Evolutionary conservation across 2,797 vertebrate genomes (phyloP), one percentile per base, ranked within the genome.

Genomic region (Melanotaenia parkinsoni): DNA sequence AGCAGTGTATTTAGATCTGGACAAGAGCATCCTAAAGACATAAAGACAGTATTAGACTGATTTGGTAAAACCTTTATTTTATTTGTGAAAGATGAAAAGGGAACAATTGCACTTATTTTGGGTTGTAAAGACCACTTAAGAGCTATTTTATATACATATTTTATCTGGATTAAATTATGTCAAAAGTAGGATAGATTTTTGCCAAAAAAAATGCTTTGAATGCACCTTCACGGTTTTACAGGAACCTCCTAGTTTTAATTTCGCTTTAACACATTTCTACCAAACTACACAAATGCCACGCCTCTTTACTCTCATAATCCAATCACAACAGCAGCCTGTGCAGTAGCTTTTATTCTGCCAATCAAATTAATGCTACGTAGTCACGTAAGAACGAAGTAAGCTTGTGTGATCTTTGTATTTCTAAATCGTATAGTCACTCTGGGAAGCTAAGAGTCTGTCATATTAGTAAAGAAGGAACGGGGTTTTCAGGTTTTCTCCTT

Each of bases 351-450:
- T 0, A 2, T 6, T 0, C 30, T 78, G 43, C 92, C 90, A 93
- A 92, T 90, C 1, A 43, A 0, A 0, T 59, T 68, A 5, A 9
- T 2, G 35, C 0, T 6, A 9, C 1, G 0, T 0, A 3, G 7
- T 86, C 77, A 84, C 86, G 87, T 83, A 7, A 0, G 4, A 18
- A 43, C 0, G 0, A 1, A 1, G 2, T 0, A 69, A 0, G 77
- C 0, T 86, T 1, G 40, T 63, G 0, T 68, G 74, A 65, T 37
- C 66, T 59, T 8, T 53, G 65, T 86, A 78, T 87, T 84, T 72
- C 88, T 83, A 94, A 94, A 94, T 80, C 92, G 94, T 95, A 86
- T 92, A 94, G 94, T 95, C 94, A 95, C 92, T 86, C 63, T 68
- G 45, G 67, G 58, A 56, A 74, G 70, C 56, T 57, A 67, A 33